A percentile compares a stretch with the other conserved stretches of the same genome.
Evolutionary conservation across 2,113 vertebrate genomes (phyloP).

Genomic region (Caranx ignobilis): DNA sequence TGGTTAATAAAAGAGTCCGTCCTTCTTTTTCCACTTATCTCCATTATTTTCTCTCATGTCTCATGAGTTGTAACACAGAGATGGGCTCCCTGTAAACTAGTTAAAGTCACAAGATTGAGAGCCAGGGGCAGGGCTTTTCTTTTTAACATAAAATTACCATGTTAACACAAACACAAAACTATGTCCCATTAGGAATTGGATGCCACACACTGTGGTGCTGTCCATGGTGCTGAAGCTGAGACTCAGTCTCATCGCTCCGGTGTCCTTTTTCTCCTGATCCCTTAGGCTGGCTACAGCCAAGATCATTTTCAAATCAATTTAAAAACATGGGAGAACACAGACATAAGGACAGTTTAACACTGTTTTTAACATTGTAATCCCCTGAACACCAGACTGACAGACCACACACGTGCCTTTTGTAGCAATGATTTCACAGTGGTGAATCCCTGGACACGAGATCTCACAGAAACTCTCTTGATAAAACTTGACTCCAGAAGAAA

Average conservation of each 20-base stretch:
- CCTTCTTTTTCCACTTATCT: slow-evolving; percentile 12
- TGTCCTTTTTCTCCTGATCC: not conserved
- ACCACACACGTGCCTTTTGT: too few species aligned
- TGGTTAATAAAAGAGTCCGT: not conserved
- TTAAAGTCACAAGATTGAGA: not conserved
- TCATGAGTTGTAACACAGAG: not conserved
- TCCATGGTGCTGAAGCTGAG: slow-evolving; percentile 44
- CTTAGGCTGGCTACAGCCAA: too few species aligned
- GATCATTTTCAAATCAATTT: too few species aligned
- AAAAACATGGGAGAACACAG: too few species aligned
- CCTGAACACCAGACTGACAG: too few species aligned
- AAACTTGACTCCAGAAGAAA: too few species aligned
- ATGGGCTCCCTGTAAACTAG: not conserved
- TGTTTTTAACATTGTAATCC: too few species aligned
- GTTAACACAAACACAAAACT: not conserved
- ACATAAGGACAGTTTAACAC: too few species aligned
- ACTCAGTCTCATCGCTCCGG: too few species aligned
- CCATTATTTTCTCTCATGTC: slow-evolving; percentile 13
- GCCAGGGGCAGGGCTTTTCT: not conserved
- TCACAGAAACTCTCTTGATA: too few species aligned
- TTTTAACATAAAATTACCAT: not conserved
- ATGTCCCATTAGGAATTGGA: not conserved
- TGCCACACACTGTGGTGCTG: not conserved
- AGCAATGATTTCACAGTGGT: too few species aligned
- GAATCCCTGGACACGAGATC: too few species aligned